These are phyloP conservation scores for Rhineura floridana DNA, from an alignment of 2,113 vertebrate species.

Conservation along the genomic window DNA sequence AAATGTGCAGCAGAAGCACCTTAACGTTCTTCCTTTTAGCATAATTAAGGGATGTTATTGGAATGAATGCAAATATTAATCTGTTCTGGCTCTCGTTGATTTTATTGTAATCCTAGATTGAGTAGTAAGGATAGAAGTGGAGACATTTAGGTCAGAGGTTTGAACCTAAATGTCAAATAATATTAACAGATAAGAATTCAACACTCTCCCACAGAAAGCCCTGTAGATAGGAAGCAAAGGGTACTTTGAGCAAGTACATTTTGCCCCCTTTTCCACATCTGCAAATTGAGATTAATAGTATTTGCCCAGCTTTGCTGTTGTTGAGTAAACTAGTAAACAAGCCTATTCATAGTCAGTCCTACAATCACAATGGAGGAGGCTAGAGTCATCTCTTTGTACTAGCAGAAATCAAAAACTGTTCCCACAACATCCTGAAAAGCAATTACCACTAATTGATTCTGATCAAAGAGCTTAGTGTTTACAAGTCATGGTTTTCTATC, in stretches of 20 bases:
- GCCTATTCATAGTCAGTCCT: not conserved
- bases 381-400: not conserved
- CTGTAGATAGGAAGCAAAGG: not conserved
- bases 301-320: conserved; percentile 6
- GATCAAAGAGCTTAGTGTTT: conserved; percentile 36
- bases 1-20: not conserved
- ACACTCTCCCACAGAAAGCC: not conserved
- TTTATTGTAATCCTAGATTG: not conserved
- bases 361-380: not conserved
- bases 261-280: not conserved
- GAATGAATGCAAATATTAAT: not conserved
- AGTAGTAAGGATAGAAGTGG: not conserved
- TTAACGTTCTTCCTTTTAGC: not conserved
- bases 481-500: conserved; percentile 17
- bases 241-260: not conserved
- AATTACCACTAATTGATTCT: conserved; percentile 35
- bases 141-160: not conserved
- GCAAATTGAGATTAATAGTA: conserved; percentile 7
- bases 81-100: not conserved
- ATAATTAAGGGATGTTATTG: not conserved
- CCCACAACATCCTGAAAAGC: conserved; percentile 11
- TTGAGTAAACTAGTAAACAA: not conserved
- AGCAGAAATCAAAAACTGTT: conserved; percentile 28
- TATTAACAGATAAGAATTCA: not conserved
- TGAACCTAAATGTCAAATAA: not conserved